Conservation (phyloP, 2,797 vertebrate species). For the Spinibarbus caldwelli region DNA sequence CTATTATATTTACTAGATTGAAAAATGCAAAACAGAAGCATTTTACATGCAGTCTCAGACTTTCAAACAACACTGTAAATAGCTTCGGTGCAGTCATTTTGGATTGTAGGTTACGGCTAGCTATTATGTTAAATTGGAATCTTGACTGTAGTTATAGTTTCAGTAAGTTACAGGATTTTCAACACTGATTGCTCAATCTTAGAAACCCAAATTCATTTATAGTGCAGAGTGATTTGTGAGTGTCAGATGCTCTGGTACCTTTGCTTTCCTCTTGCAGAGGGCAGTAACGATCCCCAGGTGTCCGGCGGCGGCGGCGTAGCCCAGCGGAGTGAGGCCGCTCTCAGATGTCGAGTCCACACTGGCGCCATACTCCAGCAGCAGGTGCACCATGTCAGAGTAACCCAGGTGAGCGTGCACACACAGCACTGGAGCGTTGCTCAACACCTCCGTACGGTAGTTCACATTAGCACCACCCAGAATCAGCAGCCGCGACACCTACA, state of each 20-base stretch:
- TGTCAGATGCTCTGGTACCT: constrained; percentile 73
- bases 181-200: neutral
- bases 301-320: constrained; percentile 90
- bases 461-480: constrained; percentile 95
- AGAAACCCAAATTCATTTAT: too few species aligned
- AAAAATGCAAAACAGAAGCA: neutral
- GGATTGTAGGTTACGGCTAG: neutral
- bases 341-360: constrained; percentile 89
- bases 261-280: constrained; percentile 90
- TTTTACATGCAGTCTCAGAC: neutral
- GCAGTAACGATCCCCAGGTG: constrained; percentile 90
- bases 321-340: constrained; percentile 91
- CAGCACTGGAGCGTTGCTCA: constrained; percentile 94
- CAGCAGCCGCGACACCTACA: constrained; percentile 92
- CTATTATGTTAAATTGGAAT: neutral
- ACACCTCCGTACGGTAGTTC: constrained; percentile 94
- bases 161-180: too few species aligned
- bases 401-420: constrained; percentile 96
- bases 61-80: neutral
- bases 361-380: constrained; percentile 93
- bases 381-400: constrained; percentile 94
- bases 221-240: neutral
- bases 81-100: neutral
- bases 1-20: neutral
- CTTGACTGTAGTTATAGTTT: too few species aligned